Conservation (phyloP, 2,113 vertebrate species). For the Hemichromis elongatus region DNA sequence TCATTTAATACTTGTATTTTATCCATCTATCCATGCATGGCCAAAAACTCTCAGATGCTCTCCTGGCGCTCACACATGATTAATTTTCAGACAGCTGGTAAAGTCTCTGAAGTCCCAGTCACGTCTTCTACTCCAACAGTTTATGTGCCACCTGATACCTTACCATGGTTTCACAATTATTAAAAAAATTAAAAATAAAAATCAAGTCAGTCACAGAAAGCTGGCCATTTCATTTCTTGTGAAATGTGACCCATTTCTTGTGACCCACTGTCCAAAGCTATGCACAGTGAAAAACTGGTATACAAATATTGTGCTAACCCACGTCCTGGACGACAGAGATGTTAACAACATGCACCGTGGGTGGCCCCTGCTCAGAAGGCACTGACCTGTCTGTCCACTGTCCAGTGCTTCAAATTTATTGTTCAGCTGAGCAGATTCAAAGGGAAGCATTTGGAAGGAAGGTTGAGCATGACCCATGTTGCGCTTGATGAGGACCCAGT, state of each 20-base stretch:
- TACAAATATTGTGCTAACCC: neutral
- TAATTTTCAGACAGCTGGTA: constrained; percentile 40
- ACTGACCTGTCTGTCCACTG: neutral
- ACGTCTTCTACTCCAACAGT: constrained; percentile 1
- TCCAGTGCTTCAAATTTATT: neutral
- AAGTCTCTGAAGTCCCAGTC: constrained; percentile 34
- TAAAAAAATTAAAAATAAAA: neutral
- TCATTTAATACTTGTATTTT: constrained; percentile 7
- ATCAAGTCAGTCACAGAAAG: neutral
- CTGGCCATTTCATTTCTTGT: neutral
- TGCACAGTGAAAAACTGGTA: neutral
- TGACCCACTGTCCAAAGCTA: neutral
- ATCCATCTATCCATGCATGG: constrained; percentile 11
- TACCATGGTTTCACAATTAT: neutral
- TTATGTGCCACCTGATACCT: neutral
- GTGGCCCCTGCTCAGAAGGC: neutral
- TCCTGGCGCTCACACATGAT: constrained; percentile 7
- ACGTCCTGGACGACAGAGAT: neutral
- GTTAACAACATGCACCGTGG: neutral
- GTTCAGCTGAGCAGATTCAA: neutral
- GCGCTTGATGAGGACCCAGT: neutral
- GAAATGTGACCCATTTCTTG: too few relatives aligned
- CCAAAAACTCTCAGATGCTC: neutral
- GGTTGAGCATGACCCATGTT: neutral
- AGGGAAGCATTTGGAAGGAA: neutral